Conservation (phyloP, 2,113 vertebrate species). For the Melanocharis versteri region DNA sequence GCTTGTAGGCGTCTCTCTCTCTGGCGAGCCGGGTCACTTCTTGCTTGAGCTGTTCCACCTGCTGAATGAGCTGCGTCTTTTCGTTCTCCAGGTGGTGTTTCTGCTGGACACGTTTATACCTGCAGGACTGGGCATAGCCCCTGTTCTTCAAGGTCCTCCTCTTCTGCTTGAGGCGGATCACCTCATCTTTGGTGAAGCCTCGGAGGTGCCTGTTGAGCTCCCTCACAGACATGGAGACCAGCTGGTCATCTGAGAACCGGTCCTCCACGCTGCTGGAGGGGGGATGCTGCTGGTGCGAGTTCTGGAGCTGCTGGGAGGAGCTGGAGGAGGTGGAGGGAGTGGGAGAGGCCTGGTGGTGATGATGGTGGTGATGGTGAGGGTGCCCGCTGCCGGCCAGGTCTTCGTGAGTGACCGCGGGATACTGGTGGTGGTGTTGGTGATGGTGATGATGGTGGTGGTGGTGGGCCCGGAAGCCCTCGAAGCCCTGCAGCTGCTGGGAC, state of each 20-base stretch:
- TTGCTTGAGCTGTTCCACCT: constrained; percentile 99
- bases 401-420: constrained; percentile 85
- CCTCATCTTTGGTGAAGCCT: constrained; percentile 99
- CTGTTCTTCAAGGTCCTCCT: constrained; percentile 98
- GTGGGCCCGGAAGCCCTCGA: constrained; percentile 89
- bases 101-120: constrained; percentile 99
- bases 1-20: constrained; percentile 99
- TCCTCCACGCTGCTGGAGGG: constrained; percentile 88
- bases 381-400: constrained; percentile 84
- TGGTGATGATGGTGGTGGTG: constrained; percentile 88
- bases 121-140: constrained; percentile 98
- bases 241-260: constrained; percentile 97
- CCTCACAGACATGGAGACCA: constrained; percentile 97
- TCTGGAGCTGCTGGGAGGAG: constrained; percentile 86
- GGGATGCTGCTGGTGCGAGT: constrained; percentile 85
- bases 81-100: constrained; percentile 99
- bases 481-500: constrained; percentile 90
- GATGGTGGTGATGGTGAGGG: constrained; percentile 87
- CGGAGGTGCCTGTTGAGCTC: constrained; percentile 99
- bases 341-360: constrained; percentile 88
- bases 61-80: constrained; percentile 98
- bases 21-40: constrained; percentile 95
- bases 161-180: constrained; percentile 99
- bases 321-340: constrained; percentile 83
- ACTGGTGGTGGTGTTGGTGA: constrained; percentile 83